These are phyloP conservation scores for Oophaga pumilio DNA, from an alignment of 2,113 vertebrate species.

Conservation along the genomic window DNA sequence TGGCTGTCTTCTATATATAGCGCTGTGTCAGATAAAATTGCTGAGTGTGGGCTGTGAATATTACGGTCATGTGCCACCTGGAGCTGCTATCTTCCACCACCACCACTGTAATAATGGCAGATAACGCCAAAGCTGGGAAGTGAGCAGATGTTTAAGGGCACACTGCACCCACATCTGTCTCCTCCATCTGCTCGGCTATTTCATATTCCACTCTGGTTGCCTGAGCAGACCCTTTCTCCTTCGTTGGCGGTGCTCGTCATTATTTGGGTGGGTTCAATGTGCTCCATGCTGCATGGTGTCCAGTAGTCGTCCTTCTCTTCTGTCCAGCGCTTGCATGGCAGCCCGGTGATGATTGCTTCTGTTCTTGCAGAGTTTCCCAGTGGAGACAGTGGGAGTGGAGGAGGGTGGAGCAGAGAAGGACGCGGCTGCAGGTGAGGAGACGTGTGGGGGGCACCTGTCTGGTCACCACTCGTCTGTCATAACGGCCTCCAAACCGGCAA, in stretches of 20 bases:
- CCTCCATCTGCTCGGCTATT: no score
- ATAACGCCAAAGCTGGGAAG: no score
- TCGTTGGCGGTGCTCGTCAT: not conserved
- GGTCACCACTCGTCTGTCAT: not conserved
- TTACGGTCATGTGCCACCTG: no score
- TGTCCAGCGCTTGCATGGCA: not conserved
- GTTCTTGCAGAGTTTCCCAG: slow-evolving; percentile 61
- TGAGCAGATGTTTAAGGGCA: no score
- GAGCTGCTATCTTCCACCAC: no score
- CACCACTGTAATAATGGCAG: no score
- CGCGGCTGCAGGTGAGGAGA: fast-evolving
- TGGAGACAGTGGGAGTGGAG: slow-evolving; percentile 65
- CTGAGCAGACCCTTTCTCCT: no score
- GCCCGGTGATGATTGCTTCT: not conserved
- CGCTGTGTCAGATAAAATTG: not conserved
- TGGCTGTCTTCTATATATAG: not conserved
- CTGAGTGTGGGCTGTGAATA: not conserved
- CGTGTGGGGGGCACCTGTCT: not conserved
- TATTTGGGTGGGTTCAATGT: not conserved
- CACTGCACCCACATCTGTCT: no score
- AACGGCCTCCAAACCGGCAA: not conserved
- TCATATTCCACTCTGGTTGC: no score
- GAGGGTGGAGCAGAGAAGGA: not conserved
- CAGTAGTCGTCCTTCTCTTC: not conserved
- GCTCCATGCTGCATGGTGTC: no score